phyloP scores from a whole-genome alignment of 2,888 invertebrate species.

The Bellardia pandia region DNA sequence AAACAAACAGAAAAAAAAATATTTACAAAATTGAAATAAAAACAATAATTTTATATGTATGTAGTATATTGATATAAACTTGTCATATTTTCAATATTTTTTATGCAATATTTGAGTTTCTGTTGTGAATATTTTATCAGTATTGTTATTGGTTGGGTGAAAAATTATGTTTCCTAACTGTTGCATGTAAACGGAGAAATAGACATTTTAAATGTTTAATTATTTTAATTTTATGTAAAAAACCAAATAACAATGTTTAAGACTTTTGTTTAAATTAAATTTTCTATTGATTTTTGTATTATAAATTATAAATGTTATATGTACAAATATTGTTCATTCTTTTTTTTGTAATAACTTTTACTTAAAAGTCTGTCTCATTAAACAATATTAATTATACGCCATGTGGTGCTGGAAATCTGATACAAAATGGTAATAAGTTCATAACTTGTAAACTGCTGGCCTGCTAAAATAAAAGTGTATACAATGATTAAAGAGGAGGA shows the following conservation, averaged over 20 bases:
- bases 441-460: too few relatives aligned
- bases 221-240: too few relatives aligned
- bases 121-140: slow-evolving; percentile 10
- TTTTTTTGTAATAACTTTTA: not conserved
- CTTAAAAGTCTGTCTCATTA: not conserved
- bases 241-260: too few relatives aligned
- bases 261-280: too few relatives aligned
- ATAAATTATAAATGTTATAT: too few relatives aligned
- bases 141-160: not conserved
- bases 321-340: not conserved
- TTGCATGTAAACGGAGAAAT: too few relatives aligned
- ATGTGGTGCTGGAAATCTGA: not conserved
- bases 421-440: too few relatives aligned
- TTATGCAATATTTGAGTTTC: slow-evolving; percentile 21
- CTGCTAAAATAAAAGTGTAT: too few relatives aligned
- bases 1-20: not conserved
- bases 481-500: too few relatives aligned
- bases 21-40: not conserved
- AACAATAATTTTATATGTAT: slow-evolving; percentile 34
- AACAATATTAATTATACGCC: not conserved
- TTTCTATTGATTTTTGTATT: too few relatives aligned
- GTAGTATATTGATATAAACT: slow-evolving; percentile 46
- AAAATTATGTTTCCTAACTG: not conserved
- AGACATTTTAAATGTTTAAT: too few relatives aligned
- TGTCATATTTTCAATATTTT: slow-evolving; percentile 52